These are phyloP conservation scores for Pimephales promelas DNA, from an alignment of 2,113 vertebrate genomes.

Conservation along the genomic window DNA sequence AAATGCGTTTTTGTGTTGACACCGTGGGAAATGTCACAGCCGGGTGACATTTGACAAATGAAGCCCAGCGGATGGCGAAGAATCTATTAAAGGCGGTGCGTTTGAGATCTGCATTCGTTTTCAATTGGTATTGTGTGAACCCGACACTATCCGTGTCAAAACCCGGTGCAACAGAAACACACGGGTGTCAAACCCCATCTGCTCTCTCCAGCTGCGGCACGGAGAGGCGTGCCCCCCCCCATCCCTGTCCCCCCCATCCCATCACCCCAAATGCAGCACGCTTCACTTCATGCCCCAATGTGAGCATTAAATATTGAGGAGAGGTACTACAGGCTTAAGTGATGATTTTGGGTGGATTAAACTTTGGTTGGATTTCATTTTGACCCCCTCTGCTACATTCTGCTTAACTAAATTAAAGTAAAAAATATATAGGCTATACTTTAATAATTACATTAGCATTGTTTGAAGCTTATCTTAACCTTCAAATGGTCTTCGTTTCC, in stretches of 20 bases:
- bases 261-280: slow-evolving; percentile 38
- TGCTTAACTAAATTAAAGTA: neutral
- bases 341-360: neutral
- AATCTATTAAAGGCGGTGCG: slow-evolving; percentile 25
- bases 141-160: slow-evolving; percentile 59
- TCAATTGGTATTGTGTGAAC: slow-evolving; percentile 57
- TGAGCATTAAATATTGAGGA: slow-evolving; percentile 54
- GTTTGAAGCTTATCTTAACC: neutral
- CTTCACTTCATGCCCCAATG: slow-evolving; percentile 27
- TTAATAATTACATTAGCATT: neutral
- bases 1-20: slow-evolving; percentile 4
- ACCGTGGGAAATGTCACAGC: slow-evolving; percentile 39
- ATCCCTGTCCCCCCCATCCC: neutral
- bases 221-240: slow-evolving; percentile 30
- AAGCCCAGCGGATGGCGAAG: slow-evolving; percentile 26
- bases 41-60: slow-evolving; percentile 43
- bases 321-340: neutral
- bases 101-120: slow-evolving; percentile 35
- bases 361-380: neutral
- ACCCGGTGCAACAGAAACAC: slow-evolving; percentile 52
- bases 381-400: neutral
- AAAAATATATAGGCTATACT: neutral
- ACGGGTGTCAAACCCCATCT: slow-evolving; percentile 58
- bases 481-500: too few species aligned
- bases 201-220: slow-evolving; percentile 58